Evolutionary conservation across 2,888 invertebrate species (phyloP), one percentile per base, ranked within the genome.

Genomic region (Autographa pulchrina): DNA sequence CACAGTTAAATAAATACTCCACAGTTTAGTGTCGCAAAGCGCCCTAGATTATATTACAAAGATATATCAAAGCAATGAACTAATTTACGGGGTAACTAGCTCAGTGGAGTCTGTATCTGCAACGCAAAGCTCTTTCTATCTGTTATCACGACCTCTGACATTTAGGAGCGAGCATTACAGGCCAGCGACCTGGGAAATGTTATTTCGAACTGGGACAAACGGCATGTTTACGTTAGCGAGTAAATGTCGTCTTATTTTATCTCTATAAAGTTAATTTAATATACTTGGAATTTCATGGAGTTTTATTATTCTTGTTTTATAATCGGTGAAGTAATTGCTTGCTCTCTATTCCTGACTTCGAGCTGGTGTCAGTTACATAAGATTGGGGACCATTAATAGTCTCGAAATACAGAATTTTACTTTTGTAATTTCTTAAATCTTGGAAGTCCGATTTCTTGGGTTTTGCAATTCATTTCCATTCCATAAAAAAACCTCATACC

Each of bases 121-220:
- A 70, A 32, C 65, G 74, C 69, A 72, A 78, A 81, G 79, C 80
- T 77, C 77, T 79, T 80, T 76, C 76, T 62, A 83, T 83, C 81
- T 80, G 83, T 84, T 90, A 91, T 90, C 91, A 83, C 88, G 91
- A 92, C 92, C 93, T 87, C 74, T 92, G 91, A 88, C 93, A 93
- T 93, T 93, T 91, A 71, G 71, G 74, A 84, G 85, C 84, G 82
- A 82, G 82, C 82, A 88, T 85, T 88, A 86, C 84, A 85, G 87
- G 86, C 86, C 86, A 87, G 84, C 85, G 88, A 91, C 89, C 90
- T 89, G 87, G 88, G 86, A 88, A 91, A 89, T 87, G 88, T 87
- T 89, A 86, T 86, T 89, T 87, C 83, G 77, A 91, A 89, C 84
- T 89, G 80, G 89, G 85, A 84, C 89, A 86, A 85, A 84, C 76